Percentiles rank a stretch among this genome's conserved stretches.
Evolutionary conservation across 2,113 vertebrate genomes (phyloP).

Genomic region (Xenopus borealis): DNA sequence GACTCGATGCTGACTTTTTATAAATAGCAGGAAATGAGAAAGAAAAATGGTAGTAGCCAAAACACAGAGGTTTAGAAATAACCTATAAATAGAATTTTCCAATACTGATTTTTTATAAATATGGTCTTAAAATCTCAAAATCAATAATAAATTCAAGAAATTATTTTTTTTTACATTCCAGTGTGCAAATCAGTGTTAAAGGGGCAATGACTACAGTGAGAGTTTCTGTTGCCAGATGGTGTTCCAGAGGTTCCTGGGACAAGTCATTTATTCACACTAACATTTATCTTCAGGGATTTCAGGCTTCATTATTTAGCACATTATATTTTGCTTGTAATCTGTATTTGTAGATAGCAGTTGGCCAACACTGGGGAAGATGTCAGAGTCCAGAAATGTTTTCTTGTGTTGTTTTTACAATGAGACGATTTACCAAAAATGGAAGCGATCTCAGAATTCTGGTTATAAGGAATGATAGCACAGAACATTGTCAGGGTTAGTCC

Average conservation of each 20-base stretch:
- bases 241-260: background rate
- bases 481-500: conserved; percentile 35
- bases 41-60: too few relatives aligned
- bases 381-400: background rate
- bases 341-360: background rate
- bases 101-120: too few relatives aligned
- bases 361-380: background rate
- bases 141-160: too few relatives aligned
- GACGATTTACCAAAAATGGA: conserved; percentile 32
- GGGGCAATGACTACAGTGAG: too few relatives aligned
- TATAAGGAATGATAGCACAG: conserved; percentile 3
- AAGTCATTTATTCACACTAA: background rate
- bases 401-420: conserved; percentile 7
- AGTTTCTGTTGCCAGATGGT: too few relatives aligned
- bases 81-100: too few relatives aligned
- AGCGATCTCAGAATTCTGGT: background rate
- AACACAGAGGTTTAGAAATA: too few relatives aligned
- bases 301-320: background rate
- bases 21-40: too few relatives aligned
- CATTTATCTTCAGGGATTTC: background rate
- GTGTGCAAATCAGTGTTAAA: too few relatives aligned
- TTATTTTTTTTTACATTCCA: too few relatives aligned
- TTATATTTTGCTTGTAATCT: conserved; percentile 1
- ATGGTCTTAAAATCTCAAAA: too few relatives aligned
- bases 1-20: too few relatives aligned